Conservation (phyloP, 2,888 invertebrate species). For the Sphinx pinastri region DNA sequence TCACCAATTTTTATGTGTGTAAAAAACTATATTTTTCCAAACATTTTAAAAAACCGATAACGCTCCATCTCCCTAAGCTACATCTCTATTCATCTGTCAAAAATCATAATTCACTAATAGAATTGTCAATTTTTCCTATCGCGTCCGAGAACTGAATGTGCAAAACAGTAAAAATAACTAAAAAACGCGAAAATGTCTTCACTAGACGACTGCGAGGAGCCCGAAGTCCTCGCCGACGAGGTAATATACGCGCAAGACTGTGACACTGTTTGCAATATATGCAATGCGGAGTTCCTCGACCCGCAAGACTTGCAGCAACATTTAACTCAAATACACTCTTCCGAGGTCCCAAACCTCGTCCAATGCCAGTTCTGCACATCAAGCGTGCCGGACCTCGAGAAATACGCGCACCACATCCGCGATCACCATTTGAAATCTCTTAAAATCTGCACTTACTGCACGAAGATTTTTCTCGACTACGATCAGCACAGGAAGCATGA, state of each 20-base stretch:
- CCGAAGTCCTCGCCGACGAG: not conserved
- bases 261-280: conserved; percentile 58
- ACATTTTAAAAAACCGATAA: too few relatives aligned
- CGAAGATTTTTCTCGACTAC: conserved; percentile 49
- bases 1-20: too few relatives aligned
- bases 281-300: conserved; percentile 35
- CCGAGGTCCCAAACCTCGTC: conserved; percentile 16
- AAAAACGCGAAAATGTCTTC: not conserved
- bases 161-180: not conserved
- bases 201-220: not conserved
- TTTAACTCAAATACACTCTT: conserved; percentile 55
- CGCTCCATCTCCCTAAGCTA: too few relatives aligned
- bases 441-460: conserved; percentile 56
- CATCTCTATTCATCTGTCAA: too few relatives aligned
- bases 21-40: too few relatives aligned
- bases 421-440: conserved; percentile 53
- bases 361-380: conserved; percentile 58
- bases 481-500: conserved; percentile 47
- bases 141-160: not conserved
- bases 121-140: not conserved
- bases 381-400: conserved; percentile 45
- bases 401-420: conserved; percentile 58
- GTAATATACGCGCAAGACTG: conserved; percentile 32
- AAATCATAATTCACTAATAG: too few relatives aligned
- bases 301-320: conserved; percentile 54